Base-by-base conservation (phyloP, 1,140 invertebrate genomes). In the Akabosia matsudoensis region DNA sequence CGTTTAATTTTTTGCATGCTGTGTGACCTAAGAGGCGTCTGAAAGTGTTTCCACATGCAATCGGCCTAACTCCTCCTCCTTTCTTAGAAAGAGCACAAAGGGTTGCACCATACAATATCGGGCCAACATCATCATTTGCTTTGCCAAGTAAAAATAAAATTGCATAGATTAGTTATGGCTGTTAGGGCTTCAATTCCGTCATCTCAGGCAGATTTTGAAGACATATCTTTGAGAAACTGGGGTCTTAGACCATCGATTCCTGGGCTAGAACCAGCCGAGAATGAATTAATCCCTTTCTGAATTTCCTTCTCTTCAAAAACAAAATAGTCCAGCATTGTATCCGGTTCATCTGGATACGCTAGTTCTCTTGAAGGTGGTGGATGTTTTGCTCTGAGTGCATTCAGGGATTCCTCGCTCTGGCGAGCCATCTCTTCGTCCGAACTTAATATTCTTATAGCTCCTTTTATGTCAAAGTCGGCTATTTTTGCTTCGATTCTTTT, bases 61-160 rank as follows among this genome's bases (percentile, higher is more conserved):
- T 73, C n/a, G 71, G 71, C 22, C 71, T 1, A 30, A 73, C 45
- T 7, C 71, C 33, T 18, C 71, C 71, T 22, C n/a, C 24, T 45
- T 73, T 73, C 33, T 73, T 73, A 22, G 1, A 37, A 22, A 73
- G 33, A 22, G 71, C 71, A 73, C n/a, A 30, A 37, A 73, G 71
- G 33, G 14, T 30, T 37, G 13, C 71, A 18, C 71, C 71, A n/a
- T 37, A 73, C n/a, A 73, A 73, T 26, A 73, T 10, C 22, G 16
- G 7, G n/a, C 30, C 1, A 22, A 73, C 24, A 37, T 73, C 30
- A n/a, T 37, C 7, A 24, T 10, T 24, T 18, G 45, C 33, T 33
- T 30, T 33, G 24, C 71, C 71, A n/a, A 18, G 31, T 22, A 3
- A 73, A 37, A n/a, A 7, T 37, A 16, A 73, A 10, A 45, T 64